Percentiles rank a stretch among this genome's conserved stretches.
These are phyloP conservation scores for Aythya baeri DNA, from an alignment of 2,113 vertebrate species.

Conservation along the genomic window DNA sequence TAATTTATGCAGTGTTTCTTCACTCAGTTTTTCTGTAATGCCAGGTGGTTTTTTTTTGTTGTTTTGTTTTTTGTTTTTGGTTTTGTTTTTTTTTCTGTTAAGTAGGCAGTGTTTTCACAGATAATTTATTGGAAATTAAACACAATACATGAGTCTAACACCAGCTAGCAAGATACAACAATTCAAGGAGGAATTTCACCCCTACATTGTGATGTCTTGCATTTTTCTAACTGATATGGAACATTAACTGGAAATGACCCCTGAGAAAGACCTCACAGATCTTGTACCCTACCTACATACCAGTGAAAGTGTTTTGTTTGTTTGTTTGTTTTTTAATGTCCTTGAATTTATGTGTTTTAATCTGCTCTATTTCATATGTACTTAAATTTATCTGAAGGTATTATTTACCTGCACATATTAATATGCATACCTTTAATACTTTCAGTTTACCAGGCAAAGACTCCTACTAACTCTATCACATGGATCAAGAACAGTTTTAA, in stretches of 20 bases:
- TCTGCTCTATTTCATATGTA: neutral
- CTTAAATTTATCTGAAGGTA: neutral
- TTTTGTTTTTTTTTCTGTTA: conserved; percentile 1
- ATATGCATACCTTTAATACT: neutral
- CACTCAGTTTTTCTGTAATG: neutral
- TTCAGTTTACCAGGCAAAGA: neutral
- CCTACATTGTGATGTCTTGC: neutral
- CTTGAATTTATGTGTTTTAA: neutral
- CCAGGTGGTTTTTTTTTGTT: neutral
- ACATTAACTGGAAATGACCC: neutral
- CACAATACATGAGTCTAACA: neutral
- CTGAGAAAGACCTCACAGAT: neutral
- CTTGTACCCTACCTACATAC: neutral
- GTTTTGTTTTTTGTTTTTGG: neutral
- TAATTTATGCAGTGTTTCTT: conserved; percentile 64
- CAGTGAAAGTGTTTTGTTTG: neutral
- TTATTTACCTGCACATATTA: neutral
- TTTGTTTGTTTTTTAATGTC: neutral
- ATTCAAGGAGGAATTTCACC: neutral
- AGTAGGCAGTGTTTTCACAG: neutral
- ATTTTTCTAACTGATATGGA: neutral
- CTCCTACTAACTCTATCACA: neutral
- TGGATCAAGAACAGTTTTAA: neutral
- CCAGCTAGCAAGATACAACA: neutral
- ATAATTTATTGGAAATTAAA: conserved; percentile 35